phyloP scores from a whole-genome alignment of 2,888 invertebrate species.

The Nymphalis urticae region DNA sequence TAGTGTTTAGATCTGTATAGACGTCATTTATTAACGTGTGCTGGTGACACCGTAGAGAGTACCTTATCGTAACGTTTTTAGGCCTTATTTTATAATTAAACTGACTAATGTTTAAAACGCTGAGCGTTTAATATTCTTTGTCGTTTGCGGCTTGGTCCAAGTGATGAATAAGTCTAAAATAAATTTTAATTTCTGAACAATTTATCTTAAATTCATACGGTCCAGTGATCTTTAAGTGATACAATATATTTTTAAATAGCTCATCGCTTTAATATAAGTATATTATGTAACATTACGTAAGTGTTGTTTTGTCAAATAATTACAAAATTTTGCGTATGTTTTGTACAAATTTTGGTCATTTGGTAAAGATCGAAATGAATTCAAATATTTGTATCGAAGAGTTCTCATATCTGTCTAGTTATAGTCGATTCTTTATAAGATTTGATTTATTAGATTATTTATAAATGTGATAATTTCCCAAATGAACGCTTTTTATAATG shows the following conservation, averaged over 20 bases:
- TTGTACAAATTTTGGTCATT: background rate
- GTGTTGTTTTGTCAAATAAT: too few relatives aligned
- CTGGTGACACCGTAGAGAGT: slow-evolving; percentile 42
- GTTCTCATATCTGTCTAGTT: background rate
- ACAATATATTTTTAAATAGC: slow-evolving; percentile 1
- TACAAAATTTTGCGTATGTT: background rate
- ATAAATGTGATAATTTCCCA: slow-evolving; percentile 11
- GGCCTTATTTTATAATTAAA: slow-evolving; percentile 22
- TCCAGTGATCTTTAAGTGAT: slow-evolving; percentile 16
- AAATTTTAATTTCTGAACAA: background rate
- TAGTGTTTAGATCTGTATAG: slow-evolving; percentile 52
- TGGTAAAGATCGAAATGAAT: background rate
- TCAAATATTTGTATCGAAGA: too few relatives aligned
- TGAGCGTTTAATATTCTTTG: slow-evolving; percentile 6
- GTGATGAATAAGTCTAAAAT: background rate
- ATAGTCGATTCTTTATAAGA: background rate
- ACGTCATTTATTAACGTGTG: slow-evolving; percentile 45
- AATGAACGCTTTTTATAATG: background rate
- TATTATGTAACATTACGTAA: background rate
- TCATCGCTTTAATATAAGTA: slow-evolving; percentile 4
- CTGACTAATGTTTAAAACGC: background rate
- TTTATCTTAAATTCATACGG: background rate
- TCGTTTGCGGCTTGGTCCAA: background rate
- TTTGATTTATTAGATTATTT: background rate
- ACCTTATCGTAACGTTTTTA: slow-evolving; percentile 41